phyloP scores from a whole-genome alignment of 1,140 invertebrate species.

The Heliconius congener region DNA sequence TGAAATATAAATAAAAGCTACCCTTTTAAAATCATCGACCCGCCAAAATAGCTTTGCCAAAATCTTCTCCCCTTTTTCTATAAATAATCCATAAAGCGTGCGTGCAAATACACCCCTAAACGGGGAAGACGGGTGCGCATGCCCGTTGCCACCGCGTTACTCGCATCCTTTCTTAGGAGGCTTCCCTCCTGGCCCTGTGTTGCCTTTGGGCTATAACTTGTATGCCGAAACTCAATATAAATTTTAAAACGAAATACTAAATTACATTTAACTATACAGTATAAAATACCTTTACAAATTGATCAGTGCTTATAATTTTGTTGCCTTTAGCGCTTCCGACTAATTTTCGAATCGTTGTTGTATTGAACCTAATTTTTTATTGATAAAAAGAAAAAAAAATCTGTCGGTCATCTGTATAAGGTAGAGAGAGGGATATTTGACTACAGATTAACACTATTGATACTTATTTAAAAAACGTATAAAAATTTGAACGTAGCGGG shows the following conservation, averaged over 20 bases:
- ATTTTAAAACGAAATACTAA: not conserved
- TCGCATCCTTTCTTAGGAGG: slow-evolving; percentile 45
- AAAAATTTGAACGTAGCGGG: too few species aligned
- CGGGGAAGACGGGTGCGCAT: slow-evolving; percentile 37
- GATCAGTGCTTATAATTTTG: not conserved
- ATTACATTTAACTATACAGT: not conserved
- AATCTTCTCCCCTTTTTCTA: slow-evolving; percentile 16
- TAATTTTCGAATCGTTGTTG: not conserved
- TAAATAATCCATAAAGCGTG: slow-evolving; percentile 47
- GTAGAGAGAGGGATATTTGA: too few species aligned
- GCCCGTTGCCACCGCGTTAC: slow-evolving; percentile 59
- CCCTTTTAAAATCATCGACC: not conserved
- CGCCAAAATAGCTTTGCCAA: slow-evolving; percentile 12
- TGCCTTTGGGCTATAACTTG: not conserved
- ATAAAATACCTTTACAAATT: not conserved
- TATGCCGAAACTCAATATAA: not conserved
- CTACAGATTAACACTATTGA: too few species aligned
- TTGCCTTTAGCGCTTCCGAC: slow-evolving; percentile 6
- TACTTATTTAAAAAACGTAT: too few species aligned
- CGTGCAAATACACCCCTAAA: slow-evolving; percentile 58
- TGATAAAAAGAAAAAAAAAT: too few species aligned
- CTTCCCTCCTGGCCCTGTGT: not conserved
- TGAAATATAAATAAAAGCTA: slow-evolving; percentile 3
- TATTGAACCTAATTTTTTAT: too few species aligned
- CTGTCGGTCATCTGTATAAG: too few species aligned